A percentile compares a stretch with the other conserved stretches of the same genome.
phyloP scores from a whole-genome alignment of 2,888 invertebrate genomes.

The Anthophora plumipes region DNA sequence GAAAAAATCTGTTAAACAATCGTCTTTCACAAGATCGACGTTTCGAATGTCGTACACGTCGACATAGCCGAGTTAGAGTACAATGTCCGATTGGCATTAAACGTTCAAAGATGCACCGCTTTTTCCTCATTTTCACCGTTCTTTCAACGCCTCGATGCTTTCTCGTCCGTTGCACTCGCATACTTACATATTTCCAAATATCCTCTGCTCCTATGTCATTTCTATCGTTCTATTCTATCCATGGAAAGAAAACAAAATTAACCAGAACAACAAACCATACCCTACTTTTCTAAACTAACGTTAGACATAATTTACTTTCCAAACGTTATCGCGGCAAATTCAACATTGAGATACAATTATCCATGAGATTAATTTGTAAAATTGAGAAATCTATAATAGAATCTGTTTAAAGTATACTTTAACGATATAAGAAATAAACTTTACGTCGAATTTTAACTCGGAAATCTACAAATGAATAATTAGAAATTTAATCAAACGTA shows the following conservation, averaged over 20 bases:
- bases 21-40: slow-evolving; percentile 41
- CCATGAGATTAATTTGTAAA: too few relatives aligned
- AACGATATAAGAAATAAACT: too few relatives aligned
- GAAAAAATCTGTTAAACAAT: slow-evolving; percentile 40
- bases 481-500: not conserved
- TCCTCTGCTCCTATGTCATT: not conserved
- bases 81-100: slow-evolving; percentile 38
- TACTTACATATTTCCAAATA: slow-evolving; percentile 11
- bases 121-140: slow-evolving; percentile 45
- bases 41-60: slow-evolving; percentile 34
- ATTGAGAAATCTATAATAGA: too few relatives aligned
- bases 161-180: slow-evolving; percentile 18
- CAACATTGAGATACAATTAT: too few relatives aligned
- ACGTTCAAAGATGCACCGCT: slow-evolving; percentile 27
- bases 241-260: not conserved
- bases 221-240: not conserved
- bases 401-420: too few relatives aligned
- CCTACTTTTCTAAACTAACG: not conserved
- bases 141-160: slow-evolving; percentile 35
- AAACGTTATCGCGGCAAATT: too few relatives aligned
- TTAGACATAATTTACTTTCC: too few relatives aligned
- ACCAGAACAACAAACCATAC: too few relatives aligned
- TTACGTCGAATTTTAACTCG: not conserved
- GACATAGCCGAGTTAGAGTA: slow-evolving; percentile 40
- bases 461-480: not conserved